Evolutionary conservation across 2,113 vertebrate species (phyloP).

Genomic region (Prionailurus viverrinus): DNA sequence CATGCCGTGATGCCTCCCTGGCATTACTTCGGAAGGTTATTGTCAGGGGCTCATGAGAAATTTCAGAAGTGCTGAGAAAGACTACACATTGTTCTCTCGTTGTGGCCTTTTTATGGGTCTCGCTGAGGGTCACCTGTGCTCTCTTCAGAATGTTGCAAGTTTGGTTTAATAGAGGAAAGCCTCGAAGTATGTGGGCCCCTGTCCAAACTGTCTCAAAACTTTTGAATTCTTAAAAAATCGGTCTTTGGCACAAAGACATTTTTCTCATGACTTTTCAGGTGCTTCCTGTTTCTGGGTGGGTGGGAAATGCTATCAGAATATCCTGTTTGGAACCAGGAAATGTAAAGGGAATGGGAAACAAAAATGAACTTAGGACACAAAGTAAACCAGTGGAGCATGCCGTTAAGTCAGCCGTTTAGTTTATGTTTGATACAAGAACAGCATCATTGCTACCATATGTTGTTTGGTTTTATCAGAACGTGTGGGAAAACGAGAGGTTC

Average conservation of each 20-base stretch:
- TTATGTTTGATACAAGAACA: not conserved
- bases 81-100: not conserved
- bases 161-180: not conserved
- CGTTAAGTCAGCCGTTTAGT: not conserved
- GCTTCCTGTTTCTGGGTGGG: conserved; percentile 75
- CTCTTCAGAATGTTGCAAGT: not conserved
- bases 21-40: not conserved
- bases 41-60: not conserved
- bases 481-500: not conserved
- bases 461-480: not conserved
- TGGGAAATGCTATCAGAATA: conserved; percentile 59
- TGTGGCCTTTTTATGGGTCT: not conserved
- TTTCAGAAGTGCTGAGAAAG: not conserved
- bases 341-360: conserved; percentile 56
- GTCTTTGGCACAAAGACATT: conserved; percentile 1
- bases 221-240: not conserved
- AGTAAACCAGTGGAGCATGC: not conserved
- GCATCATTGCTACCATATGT: not conserved
- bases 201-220: not conserved
- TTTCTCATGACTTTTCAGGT: conserved; percentile 67
- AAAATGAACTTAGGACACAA: not conserved
- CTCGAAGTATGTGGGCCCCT: not conserved
- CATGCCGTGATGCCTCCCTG: rapidly evolving
- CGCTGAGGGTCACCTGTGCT: rapidly evolving
- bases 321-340: conserved; percentile 65